These are phyloP conservation scores for Drosophila fuyamai DNA, from an alignment of 1,140 invertebrate species.

Conservation along the genomic window DNA sequence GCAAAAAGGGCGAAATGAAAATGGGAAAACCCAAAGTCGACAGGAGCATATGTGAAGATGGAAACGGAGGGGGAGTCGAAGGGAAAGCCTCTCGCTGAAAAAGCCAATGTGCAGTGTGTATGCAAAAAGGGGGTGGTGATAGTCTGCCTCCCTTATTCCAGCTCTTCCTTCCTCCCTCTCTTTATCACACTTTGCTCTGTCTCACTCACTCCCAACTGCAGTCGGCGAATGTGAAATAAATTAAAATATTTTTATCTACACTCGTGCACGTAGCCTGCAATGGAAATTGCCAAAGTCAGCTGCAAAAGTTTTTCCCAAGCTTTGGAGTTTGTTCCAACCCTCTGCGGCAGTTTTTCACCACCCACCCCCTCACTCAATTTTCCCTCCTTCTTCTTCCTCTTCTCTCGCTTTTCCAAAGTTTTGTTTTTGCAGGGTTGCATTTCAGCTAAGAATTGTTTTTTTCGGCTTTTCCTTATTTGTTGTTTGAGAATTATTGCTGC, in stretches of 20 bases:
- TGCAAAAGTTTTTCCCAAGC: conserved; percentile 75
- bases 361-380: background rate
- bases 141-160: conserved; percentile 3
- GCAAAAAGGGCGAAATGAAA: conserved; percentile 22
- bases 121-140: conserved; percentile 33
- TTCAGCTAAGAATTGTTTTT: conserved; percentile 6
- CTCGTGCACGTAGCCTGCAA: conserved; percentile 69
- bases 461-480: conserved; percentile 17
- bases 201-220: conserved; percentile 42
- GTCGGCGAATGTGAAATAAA: conserved; percentile 76
- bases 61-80: background rate
- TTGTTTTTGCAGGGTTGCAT: conserved; percentile 50
- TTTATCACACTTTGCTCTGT: background rate
- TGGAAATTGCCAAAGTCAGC: conserved; percentile 60
- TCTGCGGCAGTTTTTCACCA: conserved; percentile 4
- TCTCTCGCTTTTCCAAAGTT: conserved; percentile 15
- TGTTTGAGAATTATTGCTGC: conserved; percentile 44
- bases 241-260: conserved; percentile 83
- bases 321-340: conserved; percentile 57
- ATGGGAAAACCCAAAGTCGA: conserved; percentile 30
- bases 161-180: background rate
- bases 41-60: conserved; percentile 30
- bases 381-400: background rate
- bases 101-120: conserved; percentile 61
- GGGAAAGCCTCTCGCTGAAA: conserved; percentile 35